Evolutionary conservation across 2,797 vertebrate genomes (phyloP).

Genomic region (Serranus cabrilla): DNA sequence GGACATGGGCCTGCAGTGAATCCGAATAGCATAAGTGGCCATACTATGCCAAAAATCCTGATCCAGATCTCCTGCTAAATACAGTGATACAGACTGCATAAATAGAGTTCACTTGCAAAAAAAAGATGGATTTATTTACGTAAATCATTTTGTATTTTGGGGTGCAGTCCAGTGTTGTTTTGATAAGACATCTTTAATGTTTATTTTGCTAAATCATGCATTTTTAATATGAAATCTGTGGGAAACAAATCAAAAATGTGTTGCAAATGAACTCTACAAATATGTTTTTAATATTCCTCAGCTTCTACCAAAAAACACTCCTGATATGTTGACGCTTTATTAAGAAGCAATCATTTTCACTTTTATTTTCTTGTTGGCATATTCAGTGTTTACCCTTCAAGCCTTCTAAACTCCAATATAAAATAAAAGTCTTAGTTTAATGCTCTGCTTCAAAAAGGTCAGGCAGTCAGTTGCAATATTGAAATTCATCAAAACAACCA

Average conservation of each 20-base stretch:
- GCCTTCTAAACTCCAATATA: not conserved
- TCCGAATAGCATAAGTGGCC: not conserved
- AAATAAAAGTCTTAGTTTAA: not conserved
- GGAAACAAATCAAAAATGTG: too few species aligned
- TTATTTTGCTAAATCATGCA: too few species aligned
- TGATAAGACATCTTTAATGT: too few species aligned
- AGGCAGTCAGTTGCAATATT: not conserved
- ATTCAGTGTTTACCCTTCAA: not conserved
- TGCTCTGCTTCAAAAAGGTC: constrained; percentile 1
- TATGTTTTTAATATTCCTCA: not conserved
- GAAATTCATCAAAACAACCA: not conserved
- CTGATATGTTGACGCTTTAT: not conserved
- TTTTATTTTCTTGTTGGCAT: not conserved
- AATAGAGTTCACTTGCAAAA: not conserved
- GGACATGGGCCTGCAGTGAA: not conserved
- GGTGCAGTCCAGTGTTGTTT: too few species aligned
- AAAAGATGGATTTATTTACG: too few species aligned
- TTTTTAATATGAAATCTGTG: too few species aligned
- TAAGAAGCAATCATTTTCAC: not conserved
- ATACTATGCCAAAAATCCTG: not conserved
- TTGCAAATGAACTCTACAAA: too few species aligned
- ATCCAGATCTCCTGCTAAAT: not conserved
- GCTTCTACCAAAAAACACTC: not conserved
- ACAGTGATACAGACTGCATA: not conserved
- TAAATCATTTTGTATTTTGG: too few species aligned